Percentiles rank a stretch among this genome's conserved stretches.
phyloP scores from a whole-genome alignment of 2,888 invertebrate species.

The Neoascia interrupta region DNA sequence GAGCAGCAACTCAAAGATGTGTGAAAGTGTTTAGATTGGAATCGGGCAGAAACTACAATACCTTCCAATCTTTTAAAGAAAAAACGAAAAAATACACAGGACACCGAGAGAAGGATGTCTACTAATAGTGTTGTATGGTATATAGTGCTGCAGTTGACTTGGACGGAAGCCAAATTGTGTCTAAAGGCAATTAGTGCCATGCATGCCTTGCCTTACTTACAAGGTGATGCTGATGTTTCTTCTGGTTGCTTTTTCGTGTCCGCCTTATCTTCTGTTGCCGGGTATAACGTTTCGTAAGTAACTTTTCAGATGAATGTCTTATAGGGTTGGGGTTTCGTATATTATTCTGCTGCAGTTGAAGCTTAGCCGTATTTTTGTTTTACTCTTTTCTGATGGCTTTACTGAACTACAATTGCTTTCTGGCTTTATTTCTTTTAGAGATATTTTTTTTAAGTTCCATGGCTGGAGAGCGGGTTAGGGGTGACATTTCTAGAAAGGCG shows the following conservation, averaged over 20 bases:
- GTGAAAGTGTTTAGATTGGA: constrained; percentile 63
- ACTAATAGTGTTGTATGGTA: background rate
- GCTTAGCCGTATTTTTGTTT: background rate
- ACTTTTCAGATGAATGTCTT: constrained; percentile 60
- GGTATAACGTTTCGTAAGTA: constrained; percentile 44
- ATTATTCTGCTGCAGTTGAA: constrained; percentile 42
- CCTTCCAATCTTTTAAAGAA: background rate
- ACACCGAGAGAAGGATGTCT: constrained; percentile 11
- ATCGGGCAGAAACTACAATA: constrained; percentile 49
- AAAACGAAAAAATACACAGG: no score
- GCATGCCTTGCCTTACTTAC: constrained; percentile 44
- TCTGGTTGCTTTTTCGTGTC: constrained; percentile 37
- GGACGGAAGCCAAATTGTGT: constrained; percentile 61
- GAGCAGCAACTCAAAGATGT: constrained; percentile 28
- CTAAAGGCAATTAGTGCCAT: constrained; percentile 64
- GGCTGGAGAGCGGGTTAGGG: no score
- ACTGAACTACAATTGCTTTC: no score
- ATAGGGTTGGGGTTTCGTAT: constrained; percentile 30
- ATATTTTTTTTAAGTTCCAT: no score
- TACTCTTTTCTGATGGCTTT: no score
- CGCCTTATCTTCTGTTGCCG: constrained; percentile 16
- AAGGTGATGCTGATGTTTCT: constrained; percentile 38
- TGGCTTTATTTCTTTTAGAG: no score
- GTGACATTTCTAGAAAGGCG: no score
- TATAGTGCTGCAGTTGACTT: constrained; percentile 47